These are phyloP conservation scores for Sanderia malayensis DNA, from an alignment of 30 jellyfish, hydroid and myxozoan genomes.

Conservation along the genomic window DNA sequence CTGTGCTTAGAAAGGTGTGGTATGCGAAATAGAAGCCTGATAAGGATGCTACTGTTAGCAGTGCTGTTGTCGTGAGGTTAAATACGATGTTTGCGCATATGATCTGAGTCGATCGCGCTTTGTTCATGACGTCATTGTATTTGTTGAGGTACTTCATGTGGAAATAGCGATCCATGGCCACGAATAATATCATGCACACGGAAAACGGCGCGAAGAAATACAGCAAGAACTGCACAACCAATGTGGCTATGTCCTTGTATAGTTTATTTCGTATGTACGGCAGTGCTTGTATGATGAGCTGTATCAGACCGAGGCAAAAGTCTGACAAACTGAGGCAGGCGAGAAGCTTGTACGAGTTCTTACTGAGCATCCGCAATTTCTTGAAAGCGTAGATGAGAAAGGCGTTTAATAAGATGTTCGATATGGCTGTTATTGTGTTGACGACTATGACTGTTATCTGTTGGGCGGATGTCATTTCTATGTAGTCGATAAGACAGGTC, in stretches of 20 bases:
- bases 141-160: slow-evolving; percentile 48
- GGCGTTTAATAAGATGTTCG: slow-evolving; percentile 19
- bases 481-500: slow-evolving; percentile 16
- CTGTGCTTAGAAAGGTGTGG: slow-evolving; percentile 5
- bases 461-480: slow-evolving; percentile 7
- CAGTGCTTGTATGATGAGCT: slow-evolving; percentile 15
- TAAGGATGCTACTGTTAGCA: slow-evolving; percentile 10
- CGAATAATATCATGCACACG: slow-evolving; percentile 15
- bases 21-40: slow-evolving; percentile 11
- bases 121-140: slow-evolving; percentile 17
- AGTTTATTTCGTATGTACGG: slow-evolving; percentile 5
- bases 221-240: slow-evolving; percentile 5
- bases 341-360: slow-evolving; percentile 22
- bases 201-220: slow-evolving; percentile 23
- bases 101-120: not conserved
- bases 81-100: not conserved
- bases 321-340: slow-evolving; percentile 40
- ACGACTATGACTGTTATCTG: slow-evolving; percentile 2
- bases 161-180: slow-evolving; percentile 29
- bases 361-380: slow-evolving; percentile 7
- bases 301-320: slow-evolving; percentile 27
- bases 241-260: not conserved
- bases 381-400: slow-evolving; percentile 43
- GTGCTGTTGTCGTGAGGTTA: not conserved
- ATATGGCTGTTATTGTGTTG: slow-evolving; percentile 8